Evolutionary conservation across 2,888 invertebrate genomes (phyloP), one percentile per base, ranked within the genome.

Genomic region (Nyleta sp.): DNA sequence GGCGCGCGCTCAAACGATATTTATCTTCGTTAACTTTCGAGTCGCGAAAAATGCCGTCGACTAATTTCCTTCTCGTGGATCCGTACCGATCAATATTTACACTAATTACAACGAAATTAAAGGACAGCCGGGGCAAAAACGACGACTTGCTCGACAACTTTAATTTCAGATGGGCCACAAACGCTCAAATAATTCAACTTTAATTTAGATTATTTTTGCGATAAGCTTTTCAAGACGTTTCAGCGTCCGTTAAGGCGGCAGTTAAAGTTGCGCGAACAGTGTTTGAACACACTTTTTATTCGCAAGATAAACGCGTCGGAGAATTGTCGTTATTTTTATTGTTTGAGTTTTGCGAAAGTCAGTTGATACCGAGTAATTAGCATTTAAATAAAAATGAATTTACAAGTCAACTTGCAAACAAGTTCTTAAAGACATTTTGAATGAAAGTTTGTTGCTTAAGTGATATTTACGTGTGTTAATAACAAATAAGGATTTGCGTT

Each of bases 21-120:
- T 77, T 77, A 65, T 77, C 77, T 77, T 77, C 77, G 77, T 77
- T 77, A 65, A 71, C 60, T 77, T 55, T 57, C 31, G 60, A 18
- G 46, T 59, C 55, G 71, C 42, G 71, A 77, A 71, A 71, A 77
- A 77, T 71, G 68, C 40, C 60, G 55, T 46, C 70, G 70, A 76
- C 76, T 71, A 70, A 76, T 76, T 76, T 76, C 70, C 64, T 75
- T 65, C 28, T 48, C 53, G 60, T 13, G 35, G 15, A 74, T 46
- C 28, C 24, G 62, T 46, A 35, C 48, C 44, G 53, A 74, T 74
- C 74, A 74, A 74, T 74, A 74, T 74, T 74, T 74, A 67, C 60
- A 68, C 67, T 60, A 55, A 74, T 67, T 74, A 53, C 67, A 28
- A 22, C 59, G 40, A 62, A 68, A 74, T 68, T 67, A 68, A 62